These are phyloP conservation scores for Palythoa heliodiscus DNA, from an alignment of 92 coral and sea anemone genomes.

Conservation along the genomic window DNA sequence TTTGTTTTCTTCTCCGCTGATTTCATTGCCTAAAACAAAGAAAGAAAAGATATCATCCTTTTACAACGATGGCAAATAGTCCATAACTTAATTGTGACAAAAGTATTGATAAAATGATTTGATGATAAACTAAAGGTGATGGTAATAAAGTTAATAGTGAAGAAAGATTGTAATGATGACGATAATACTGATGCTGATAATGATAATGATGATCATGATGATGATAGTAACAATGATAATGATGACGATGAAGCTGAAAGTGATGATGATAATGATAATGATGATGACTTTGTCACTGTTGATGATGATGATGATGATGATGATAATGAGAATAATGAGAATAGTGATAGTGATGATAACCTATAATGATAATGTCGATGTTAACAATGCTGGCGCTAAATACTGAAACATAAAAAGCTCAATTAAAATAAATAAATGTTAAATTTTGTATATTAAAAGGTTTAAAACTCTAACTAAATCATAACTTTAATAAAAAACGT, in stretches of 20 bases:
- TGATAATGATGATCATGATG: background rate
- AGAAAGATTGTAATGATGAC: background rate
- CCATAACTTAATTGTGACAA: background rate
- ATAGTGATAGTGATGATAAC: background rate
- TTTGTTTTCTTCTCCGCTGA: slow-evolving; percentile 94
- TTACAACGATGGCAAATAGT: background rate
- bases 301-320: background rate
- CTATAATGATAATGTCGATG: background rate
- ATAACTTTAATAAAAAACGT: too few relatives aligned
- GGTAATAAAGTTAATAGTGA: background rate
- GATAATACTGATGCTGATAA: background rate
- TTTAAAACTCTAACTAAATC: too few relatives aligned
- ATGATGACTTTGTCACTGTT: background rate
- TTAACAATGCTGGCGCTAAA: background rate
- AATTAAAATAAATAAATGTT: too few relatives aligned
- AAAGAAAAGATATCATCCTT: background rate
- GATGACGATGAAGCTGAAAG: too few relatives aligned
- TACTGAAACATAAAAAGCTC: too few relatives aligned
- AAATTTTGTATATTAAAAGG: too few relatives aligned
- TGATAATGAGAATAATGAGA: too few relatives aligned
- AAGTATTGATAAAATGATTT: too few relatives aligned
- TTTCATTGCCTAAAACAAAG: slow-evolving; percentile 77
- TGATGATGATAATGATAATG: background rate
- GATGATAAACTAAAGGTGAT: background rate
- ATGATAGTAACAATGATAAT: background rate